A percentile compares a stretch with the other conserved stretches of the same genome.
Evolutionary conservation across 1,140 invertebrate genomes (phyloP).

Genomic region (Scaptomyza hsui): DNA sequence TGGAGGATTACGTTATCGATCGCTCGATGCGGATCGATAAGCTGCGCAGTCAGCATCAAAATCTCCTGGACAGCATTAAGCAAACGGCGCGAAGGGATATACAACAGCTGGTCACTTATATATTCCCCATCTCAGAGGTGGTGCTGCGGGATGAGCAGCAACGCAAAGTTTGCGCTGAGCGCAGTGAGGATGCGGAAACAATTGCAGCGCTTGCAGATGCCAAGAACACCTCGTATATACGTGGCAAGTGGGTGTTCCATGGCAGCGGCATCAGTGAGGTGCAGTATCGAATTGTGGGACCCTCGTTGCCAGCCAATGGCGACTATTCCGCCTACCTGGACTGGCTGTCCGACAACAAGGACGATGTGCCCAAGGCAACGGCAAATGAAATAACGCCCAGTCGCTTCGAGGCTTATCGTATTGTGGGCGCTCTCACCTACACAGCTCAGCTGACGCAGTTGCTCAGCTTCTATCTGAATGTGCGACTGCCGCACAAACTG

Average conservation of each 20-base stretch:
- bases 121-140: slow-evolving; percentile 88
- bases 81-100: slow-evolving; percentile 86
- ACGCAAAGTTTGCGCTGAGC: slow-evolving; percentile 44
- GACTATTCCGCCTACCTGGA: slow-evolving; percentile 91
- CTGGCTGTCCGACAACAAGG: slow-evolving; percentile 89
- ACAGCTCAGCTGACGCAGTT: slow-evolving; percentile 91
- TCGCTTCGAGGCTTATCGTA: slow-evolving; percentile 89
- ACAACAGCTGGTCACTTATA: slow-evolving; percentile 88
- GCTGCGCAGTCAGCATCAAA: slow-evolving; percentile 84
- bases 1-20: slow-evolving; percentile 86
- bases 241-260: slow-evolving; percentile 89
- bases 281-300: slow-evolving; percentile 90
- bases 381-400: slow-evolving; percentile 83
- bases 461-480: slow-evolving; percentile 90
- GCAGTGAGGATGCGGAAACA: slow-evolving; percentile 86
- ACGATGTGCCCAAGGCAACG: slow-evolving; percentile 86
- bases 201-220: slow-evolving; percentile 90
- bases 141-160: slow-evolving; percentile 74
- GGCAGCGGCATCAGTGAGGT: slow-evolving; percentile 88
- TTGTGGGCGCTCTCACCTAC: slow-evolving; percentile 91
- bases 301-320: slow-evolving; percentile 88
- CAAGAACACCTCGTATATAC: slow-evolving; percentile 89
- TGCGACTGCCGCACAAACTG: slow-evolving; percentile 90
- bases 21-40: slow-evolving; percentile 85
- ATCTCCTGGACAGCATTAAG: slow-evolving; percentile 86